Base-by-base conservation (phyloP, 2,113 vertebrate genomes). In the Dinomys branickii region DNA sequence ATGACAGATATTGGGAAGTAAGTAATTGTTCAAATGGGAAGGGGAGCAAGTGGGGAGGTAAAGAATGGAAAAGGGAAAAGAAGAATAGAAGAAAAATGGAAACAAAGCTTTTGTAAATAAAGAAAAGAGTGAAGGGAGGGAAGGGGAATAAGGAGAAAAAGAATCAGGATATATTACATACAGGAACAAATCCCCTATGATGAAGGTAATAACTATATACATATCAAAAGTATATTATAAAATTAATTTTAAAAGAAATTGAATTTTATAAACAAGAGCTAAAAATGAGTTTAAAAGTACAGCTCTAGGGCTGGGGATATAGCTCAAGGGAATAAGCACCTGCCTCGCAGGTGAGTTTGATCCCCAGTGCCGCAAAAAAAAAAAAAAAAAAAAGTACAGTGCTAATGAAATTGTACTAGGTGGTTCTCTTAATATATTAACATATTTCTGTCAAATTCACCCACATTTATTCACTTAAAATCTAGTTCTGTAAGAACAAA, bases 241-340 rank as follows among this genome's bases (percentile, higher is more conserved):
- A 75, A 75, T 28, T 75, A 14, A 47, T 75, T 73, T 44, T 13
- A 97, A 97, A 7, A 88, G 0, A 50, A 52, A 52, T 7, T 33
- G 20, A 85, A 28, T 94, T 97, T 91, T 50, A 86, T 86, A 91
- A 96, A 14, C 13, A 59, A 20, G 28, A 1, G 0, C 65, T 83
- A 52, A 30, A 91, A 90, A 24, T 59, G 11, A 58, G 54, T 96
- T 87, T 95, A 52, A 98, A 97, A 97, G 63, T 13, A 94, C 0
- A 73, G 20, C n/a, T n/a, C n/a, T n/a, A n/a, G n/a, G n/a, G n/a
- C n/a, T n/a, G n/a, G n/a, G n/a, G n/a, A n/a, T n/a, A n/a, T n/a
- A n/a, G n/a, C n/a, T n/a, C n/a, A n/a, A n/a, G n/a, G n/a, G n/a
- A n/a, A n/a, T n/a, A n/a, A n/a, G n/a, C n/a, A n/a, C n/a, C n/a